Base-by-base conservation (phyloP, 92 coral and sea anemone species). In the Siderastrea siderea region DNA sequence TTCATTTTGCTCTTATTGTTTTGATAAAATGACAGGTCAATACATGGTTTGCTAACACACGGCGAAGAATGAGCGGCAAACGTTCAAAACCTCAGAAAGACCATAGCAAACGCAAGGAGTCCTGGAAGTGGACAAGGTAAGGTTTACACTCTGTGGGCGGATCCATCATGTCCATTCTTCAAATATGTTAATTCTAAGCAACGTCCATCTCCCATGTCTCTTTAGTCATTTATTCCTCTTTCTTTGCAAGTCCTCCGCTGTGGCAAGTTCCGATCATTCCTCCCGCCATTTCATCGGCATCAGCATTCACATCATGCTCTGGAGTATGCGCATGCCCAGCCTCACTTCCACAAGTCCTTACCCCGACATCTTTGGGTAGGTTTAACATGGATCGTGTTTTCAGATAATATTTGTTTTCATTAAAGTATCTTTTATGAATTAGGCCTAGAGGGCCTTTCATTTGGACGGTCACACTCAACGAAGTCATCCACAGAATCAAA, bases 31-130 rank as follows among this genome's bases (percentile, higher is more conserved):
- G 47, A 60, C 60, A 92, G 95, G 95, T 92, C 55, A 92, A 81
- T 52, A 92, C 95, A 3, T 92, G 95, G 95, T 92, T 85, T 85
- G 93, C 93, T 44, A 92, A 92, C 80, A 81, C 86, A 10, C 67
- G 95, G 77, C 81, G 95, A 54, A 85, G 93, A 60, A 75, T 87
- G 71, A 78, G 79, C n/a, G 86, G 72, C 1, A 83, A 50, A 49
- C 45, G 80, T 4, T n/a, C 45, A 47, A 61, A 64, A 17, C 10
- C 47, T 9, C 62, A 43, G 44, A 71, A 69, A 15, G 64, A 46
- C 44, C 12, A 49, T 15, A 19, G 9, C 14, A 68, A 68, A 48
- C 44, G 38, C 47, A 77, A 67, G 73, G 47, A 65, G 13, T 3
- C 64, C 4, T 47, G 62, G 54, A 60, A 45, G 10, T 53, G 84